Evolutionary conservation across 2,797 vertebrate species (phyloP), one percentile per base, ranked within the genome.

Genomic region (Melanotaenia parkinsoni): DNA sequence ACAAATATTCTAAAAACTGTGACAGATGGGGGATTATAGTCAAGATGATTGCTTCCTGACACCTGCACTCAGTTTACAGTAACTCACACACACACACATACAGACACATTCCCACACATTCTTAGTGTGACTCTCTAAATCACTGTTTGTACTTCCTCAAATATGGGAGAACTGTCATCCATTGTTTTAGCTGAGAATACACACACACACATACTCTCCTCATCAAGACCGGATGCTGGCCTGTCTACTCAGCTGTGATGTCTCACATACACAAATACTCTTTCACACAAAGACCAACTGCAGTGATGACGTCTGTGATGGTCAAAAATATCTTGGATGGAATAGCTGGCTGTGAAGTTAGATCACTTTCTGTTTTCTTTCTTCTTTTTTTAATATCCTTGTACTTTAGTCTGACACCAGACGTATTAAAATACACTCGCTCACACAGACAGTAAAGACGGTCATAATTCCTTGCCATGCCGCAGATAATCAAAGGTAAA

Each of bases 231-330:
- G 80, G 86, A 90, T 88, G 70, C 80, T 67, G 66, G 81, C 70
- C 66, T 83, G 74, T 87, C 75, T 57, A 80, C 81, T 90, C 83
- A 86, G 88, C 90, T 89, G 86, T 63, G 88, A 89, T 86, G 80
- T 84, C 85, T 83, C 88, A 88, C 81, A 83, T 84, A 79, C 83
- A 88, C 72, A 84, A 81, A 85, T 77, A 79, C 75, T 63, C 76
- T 75, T 78, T 79, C 83, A 77, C 81, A 89, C 82, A 75, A 40
- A 72, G 79, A 84, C 87, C 80, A 67, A 89, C 85, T 84, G 88
- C 79, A 51, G 86, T 20, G 74, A 88, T 92, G 91, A 92, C 86
- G 89, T 69, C 71, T 74, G 86, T 10, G 61, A 69, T 37, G 71
- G 58, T 81, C 82, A 72, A 85, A 91, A 88, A 91, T 91, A 91